Base-by-base conservation (phyloP, 1,140 invertebrate genomes). In the Nephotettix cincticeps region DNA sequence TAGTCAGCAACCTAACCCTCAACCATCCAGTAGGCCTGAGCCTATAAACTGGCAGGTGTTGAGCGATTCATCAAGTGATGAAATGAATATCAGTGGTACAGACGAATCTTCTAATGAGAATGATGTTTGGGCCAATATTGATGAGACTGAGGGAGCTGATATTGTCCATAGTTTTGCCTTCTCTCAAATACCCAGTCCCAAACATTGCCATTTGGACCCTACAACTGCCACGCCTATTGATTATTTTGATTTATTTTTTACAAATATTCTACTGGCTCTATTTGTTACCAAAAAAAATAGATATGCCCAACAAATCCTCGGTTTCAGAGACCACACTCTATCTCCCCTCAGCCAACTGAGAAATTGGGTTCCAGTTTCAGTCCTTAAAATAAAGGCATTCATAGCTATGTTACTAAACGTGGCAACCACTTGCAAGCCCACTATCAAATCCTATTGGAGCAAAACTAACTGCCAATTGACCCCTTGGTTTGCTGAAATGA, bases 181-280 rank as follows among this genome's bases (percentile, higher is more conserved):
- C 19, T 3, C 9, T 28, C 21, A 63, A 19, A 30, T 30, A 17
- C 58, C 58, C 28, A 27, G 58, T 6, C 58, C 58, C 25, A 25
- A 13, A 25, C 58, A 28, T 25, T 14, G 25, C 25, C 13, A 4
- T 29, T 27, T 9, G 4, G 21, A 27, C 23, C 2, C 2, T 4
- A 30, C 58, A 4, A 28, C 9, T 28, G n/a, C n/a, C n/a, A n/a
- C n/a, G n/a, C 58, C 58, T 27, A 23, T 63, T 29, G 27, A 63
- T 29, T 63, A 27, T 28, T 63, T 63, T 28, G 19, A 63, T 63
- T 21, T 63, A n/a, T 63, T 63, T 63, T 63, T 63, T 29, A 63
- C 58, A 27, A 2, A 63, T 2, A 19, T 21, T 28, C 25, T 63
- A 6, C 58, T 63, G 3, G 9, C 6, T 28, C 14, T 63, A 9